Evolutionary conservation across 1,140 invertebrate genomes (phyloP), one percentile per base, ranked within the genome.

Genomic region (Aradophagus sp.): DNA sequence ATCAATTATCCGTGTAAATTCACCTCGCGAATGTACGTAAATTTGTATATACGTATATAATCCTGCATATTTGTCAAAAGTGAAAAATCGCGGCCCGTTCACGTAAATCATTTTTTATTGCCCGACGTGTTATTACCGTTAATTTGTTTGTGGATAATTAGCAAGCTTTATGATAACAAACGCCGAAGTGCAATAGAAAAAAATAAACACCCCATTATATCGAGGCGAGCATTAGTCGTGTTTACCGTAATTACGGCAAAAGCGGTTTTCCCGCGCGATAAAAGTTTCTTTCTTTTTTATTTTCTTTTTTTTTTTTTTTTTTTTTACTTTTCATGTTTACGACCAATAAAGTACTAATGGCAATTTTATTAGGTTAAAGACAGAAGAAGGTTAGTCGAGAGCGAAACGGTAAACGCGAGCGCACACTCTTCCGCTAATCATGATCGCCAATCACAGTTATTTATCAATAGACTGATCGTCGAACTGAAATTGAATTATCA

Each of bases 281-380:
- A 53, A 50, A 61, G 36, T 39, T 65, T 8, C 48, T 16, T n/a
- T n/a, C n/a, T 23, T 23, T 23, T 5, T 8, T 23, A 23, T 8
- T 23, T 23, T 23, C 20, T n/a, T n/a, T n/a, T n/a, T 39, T 65
- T 8, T 42, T 16, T n/a, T n/a, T n/a, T 23, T 23, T 23, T 5
- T 8, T 23, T 5, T 8, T 23, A 5, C 8, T 8, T 26, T 45
- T 47, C 34, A 47, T 47, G 29, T 65, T 55, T 47, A 55, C 39
- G 48, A 38, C 41, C 61, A 39, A 55, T 65, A 55, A 65, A 53
- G 32, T 34, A 55, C 26, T 65, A 65, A 65, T 65, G 27, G 26
- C 41, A 39, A 55, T 53, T 45, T 41, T 42, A 61, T 50, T 41
- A 32, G 34, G 19, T 11, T 35, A 12, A 42, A 50, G 42, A 47